Evolutionary conservation across 2,797 vertebrate species (phyloP).

Genomic region (Echiichthys vipera): DNA sequence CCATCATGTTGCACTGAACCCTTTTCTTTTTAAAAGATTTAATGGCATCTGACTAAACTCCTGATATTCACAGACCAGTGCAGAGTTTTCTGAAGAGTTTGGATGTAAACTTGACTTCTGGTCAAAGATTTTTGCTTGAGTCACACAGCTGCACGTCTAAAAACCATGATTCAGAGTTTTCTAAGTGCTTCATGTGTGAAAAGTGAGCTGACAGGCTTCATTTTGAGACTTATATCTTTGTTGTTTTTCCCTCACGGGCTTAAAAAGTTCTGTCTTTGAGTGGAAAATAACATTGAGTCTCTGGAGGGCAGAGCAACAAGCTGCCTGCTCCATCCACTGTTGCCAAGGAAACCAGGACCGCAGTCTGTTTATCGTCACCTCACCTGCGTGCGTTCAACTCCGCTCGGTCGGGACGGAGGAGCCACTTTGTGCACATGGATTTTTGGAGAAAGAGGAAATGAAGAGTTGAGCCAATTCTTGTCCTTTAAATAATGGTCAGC

Average conservation of each 20-base stretch:
- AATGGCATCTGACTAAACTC: no score
- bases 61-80: no score
- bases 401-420: neutral
- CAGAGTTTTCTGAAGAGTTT: no score
- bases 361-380: constrained; percentile 45
- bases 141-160: no score
- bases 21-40: no score
- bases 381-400: constrained; percentile 9
- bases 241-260: neutral
- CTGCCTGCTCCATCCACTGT: constrained; percentile 31
- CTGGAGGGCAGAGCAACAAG: constrained; percentile 1
- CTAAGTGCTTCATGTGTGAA: neutral
- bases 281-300: constrained; percentile 42
- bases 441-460: neutral
- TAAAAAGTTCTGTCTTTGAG: constrained; percentile 16
- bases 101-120: no score
- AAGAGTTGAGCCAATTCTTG: no score
- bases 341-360: constrained; percentile 53
- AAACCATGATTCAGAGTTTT: no score
- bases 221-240: neutral
- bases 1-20: no score
- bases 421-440: no score
- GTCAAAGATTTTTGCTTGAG: no score
- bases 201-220: neutral
- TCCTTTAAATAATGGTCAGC: no score